Conservation (phyloP, 2,888 invertebrate genomes). For the Nematopogon swammerdamellus region DNA sequence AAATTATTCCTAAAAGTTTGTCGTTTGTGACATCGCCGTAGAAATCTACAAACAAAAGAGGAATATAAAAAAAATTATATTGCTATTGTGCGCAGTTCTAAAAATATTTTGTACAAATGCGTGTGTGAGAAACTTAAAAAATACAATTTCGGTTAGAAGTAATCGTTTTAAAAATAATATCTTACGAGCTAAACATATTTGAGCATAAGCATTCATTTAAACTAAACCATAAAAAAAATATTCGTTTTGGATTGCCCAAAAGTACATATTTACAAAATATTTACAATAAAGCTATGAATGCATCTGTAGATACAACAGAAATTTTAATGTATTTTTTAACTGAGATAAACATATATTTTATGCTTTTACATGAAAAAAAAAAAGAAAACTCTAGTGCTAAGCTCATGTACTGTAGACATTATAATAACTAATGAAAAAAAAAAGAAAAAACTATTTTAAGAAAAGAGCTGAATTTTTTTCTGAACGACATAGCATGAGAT, state of each 20-base stretch:
- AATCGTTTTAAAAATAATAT: neutral
- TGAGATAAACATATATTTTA: too few species aligned
- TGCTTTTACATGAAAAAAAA: too few species aligned
- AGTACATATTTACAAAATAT: constrained; percentile 53
- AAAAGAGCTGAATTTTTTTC: too few species aligned
- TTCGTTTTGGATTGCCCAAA: constrained; percentile 29
- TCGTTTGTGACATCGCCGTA: neutral
- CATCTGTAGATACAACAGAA: neutral
- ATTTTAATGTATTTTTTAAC: too few species aligned
- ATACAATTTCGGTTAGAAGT: neutral
- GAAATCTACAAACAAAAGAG: too few species aligned
- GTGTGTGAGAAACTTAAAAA: neutral
- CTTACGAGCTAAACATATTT: constrained; percentile 29
- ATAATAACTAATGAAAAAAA: too few species aligned
- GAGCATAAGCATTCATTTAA: constrained; percentile 45
- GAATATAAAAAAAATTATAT: too few species aligned
- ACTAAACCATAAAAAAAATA: constrained; percentile 33
- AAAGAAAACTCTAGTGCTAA: too few species aligned
- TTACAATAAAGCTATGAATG: constrained; percentile 26
- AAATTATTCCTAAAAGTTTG: neutral
- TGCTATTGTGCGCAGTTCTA: neutral
- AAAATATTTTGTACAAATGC: neutral
- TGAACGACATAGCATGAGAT: too few species aligned
- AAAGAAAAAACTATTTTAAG: too few species aligned
- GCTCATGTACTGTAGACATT: too few species aligned